phyloP scores from a whole-genome alignment of 2,113 vertebrate genomes.

The Clarias magur region DNA sequence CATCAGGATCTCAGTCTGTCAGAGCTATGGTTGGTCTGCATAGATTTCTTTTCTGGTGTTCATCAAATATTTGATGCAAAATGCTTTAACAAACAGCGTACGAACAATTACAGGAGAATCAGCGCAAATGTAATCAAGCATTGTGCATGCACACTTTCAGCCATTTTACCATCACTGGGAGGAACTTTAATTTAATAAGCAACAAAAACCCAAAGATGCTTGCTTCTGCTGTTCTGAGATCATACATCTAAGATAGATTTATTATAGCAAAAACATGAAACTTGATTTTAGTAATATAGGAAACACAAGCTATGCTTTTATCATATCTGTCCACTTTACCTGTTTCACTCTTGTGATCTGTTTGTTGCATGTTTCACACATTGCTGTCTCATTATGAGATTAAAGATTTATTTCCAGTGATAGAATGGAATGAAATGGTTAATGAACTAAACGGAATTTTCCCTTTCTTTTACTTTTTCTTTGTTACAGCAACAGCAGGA shows the following conservation, averaged over 20 bases:
- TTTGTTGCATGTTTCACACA: conserved; percentile 9
- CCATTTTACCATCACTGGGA: conserved; percentile 9
- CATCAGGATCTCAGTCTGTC: too few species aligned
- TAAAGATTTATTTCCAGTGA: conserved; percentile 7
- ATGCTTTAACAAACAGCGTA: conserved; percentile 30
- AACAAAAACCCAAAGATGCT: conserved; percentile 55
- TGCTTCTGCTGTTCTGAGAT: conserved; percentile 64
- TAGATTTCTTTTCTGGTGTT: neutral
- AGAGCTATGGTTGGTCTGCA: too few species aligned
- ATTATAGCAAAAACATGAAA: conserved; percentile 62
- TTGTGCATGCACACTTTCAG: neutral
- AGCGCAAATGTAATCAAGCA: conserved; percentile 11
- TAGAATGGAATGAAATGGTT: neutral
- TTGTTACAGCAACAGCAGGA: conserved; percentile 63
- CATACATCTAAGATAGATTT: conserved; percentile 61
- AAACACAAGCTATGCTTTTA: conserved; percentile 21
- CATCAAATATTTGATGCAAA: conserved; percentile 54
- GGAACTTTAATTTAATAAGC: conserved; percentile 56
- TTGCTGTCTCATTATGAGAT: conserved; percentile 1
- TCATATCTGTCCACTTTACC: neutral
- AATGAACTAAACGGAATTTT: conserved; percentile 22
- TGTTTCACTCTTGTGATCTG: neutral
- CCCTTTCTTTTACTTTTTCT: conserved; percentile 47
- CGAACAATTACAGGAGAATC: conserved; percentile 36
- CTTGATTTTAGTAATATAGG: conserved; percentile 10